phyloP scores from a whole-genome alignment of 2,113 vertebrate genomes.

The Platysternon megacephalum region DNA sequence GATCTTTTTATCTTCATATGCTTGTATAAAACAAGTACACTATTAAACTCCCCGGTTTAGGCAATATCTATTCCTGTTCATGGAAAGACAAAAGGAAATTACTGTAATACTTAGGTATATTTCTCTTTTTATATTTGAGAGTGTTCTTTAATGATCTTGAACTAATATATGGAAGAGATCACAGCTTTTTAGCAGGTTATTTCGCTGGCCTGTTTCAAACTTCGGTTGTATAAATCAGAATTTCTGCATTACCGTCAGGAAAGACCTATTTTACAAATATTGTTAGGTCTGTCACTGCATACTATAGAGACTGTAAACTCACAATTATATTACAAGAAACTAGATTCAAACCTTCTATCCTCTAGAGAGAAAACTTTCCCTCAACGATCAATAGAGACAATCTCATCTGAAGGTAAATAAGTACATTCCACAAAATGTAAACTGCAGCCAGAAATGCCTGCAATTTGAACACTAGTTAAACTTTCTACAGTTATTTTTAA shows the following conservation, averaged over 20 bases:
- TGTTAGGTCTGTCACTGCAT: neutral
- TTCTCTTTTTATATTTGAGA: neutral
- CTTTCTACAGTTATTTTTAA: neutral
- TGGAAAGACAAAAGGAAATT: slow-evolving; percentile 14
- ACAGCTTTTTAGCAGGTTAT: neutral
- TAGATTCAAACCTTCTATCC: neutral
- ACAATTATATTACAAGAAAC: accelerated
- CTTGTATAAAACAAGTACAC: neutral
- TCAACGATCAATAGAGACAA: neutral
- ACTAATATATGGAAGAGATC: neutral
- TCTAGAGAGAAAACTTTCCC: neutral
- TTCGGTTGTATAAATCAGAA: accelerated
- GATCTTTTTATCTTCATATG: neutral
- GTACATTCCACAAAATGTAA: neutral
- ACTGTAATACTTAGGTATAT: slow-evolving; percentile 4
- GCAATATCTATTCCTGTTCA: neutral
- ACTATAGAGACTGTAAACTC: accelerated
- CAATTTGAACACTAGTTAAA: neutral
- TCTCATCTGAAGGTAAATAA: neutral
- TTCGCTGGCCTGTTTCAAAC: neutral
- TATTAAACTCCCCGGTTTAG: neutral
- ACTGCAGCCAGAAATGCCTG: neutral
- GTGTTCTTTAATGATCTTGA: neutral
- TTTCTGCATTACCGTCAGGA: neutral
- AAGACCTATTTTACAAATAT: neutral